Base-by-base conservation (phyloP, 2,888 invertebrate species). In the Nudaria mundana region DNA sequence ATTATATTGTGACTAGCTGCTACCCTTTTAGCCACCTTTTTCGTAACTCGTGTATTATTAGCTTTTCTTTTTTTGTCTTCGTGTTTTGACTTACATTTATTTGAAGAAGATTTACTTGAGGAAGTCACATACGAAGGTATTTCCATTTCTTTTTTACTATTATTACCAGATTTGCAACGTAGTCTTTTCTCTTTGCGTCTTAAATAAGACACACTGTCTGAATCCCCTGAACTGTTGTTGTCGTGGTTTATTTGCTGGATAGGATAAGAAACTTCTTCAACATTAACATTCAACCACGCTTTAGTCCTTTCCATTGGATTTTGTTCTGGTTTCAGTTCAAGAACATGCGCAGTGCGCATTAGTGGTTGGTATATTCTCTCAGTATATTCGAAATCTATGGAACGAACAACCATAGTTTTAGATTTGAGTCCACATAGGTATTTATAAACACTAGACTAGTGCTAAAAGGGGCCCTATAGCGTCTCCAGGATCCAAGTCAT, bases 271-370 rank as follows among this genome's bases (percentile, higher is more conserved):
- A 56, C 54, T 3, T 54, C 40, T 36, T 70, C 66, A 2, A 64
- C 46, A 26, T 78, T 74, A 15, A 66, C 67, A 32, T 75, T 66
- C 5, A 76, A 48, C 78, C 79, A 79, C 12, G 67, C 69, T 48
- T 72, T 63, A n/a, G 71, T 72, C 44, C 74, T 63, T 47, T 73
- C 64, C 6, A 72, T 38, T 30, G 62, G 62, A 2, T 58, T 57
- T 35, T 60, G 55, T 11, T 58, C 57, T 20, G 47, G 11, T 26
- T 26, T 13, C 11, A 26, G 11, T n/a, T 18, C 16, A 3, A 26
- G 34, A n/a, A 8, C 25, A 11, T 34, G 16, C n/a, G 25, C 16
- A 11, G n/a, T 26, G 5, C 52, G 37, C 6, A 50, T 40, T 11
- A 40, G 39, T 36, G 32, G 48, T 28, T 52, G 38, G 0, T 61